Percentiles rank a stretch among this genome's conserved stretches.
Evolutionary conservation across 2,113 vertebrate species (phyloP).

Genomic region (Pandion haliaetus): DNA sequence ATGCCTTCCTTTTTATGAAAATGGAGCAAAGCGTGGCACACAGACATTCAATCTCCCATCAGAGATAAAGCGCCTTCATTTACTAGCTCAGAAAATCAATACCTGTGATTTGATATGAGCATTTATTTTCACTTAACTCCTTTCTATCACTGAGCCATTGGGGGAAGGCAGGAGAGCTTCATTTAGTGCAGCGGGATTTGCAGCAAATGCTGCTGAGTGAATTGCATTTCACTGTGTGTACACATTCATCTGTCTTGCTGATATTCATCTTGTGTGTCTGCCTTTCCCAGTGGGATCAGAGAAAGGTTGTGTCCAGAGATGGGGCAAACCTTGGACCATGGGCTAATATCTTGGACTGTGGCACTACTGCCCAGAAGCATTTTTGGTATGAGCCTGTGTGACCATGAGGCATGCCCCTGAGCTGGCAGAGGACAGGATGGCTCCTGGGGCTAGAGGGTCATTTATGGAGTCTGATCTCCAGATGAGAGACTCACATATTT

Average conservation of each 20-base stretch:
- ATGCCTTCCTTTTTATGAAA: constrained; percentile 69
- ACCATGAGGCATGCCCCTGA: background rate
- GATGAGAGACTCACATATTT: background rate
- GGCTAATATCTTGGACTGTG: background rate
- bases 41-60: constrained; percentile 66
- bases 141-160: constrained; percentile 60
- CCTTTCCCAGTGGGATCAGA: background rate
- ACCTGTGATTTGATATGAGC: constrained; percentile 72
- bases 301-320: background rate
- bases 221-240: constrained; percentile 23
- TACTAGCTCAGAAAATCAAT: constrained; percentile 72
- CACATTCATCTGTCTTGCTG: constrained; percentile 7
- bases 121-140: constrained; percentile 73
- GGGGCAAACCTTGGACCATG: background rate
- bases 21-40: constrained; percentile 57
- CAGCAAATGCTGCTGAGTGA: background rate
- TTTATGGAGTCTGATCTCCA: background rate
- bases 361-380: background rate
- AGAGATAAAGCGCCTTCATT: constrained; percentile 71
- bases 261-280: background rate
- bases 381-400: background rate
- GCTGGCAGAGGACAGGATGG: background rate
- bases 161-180: constrained; percentile 53
- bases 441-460: background rate
- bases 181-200: constrained; percentile 57